Evolutionary conservation across 2,888 invertebrate species (phyloP), one percentile per base, ranked within the genome.

Genomic region (Melanchra persicariae): DNA sequence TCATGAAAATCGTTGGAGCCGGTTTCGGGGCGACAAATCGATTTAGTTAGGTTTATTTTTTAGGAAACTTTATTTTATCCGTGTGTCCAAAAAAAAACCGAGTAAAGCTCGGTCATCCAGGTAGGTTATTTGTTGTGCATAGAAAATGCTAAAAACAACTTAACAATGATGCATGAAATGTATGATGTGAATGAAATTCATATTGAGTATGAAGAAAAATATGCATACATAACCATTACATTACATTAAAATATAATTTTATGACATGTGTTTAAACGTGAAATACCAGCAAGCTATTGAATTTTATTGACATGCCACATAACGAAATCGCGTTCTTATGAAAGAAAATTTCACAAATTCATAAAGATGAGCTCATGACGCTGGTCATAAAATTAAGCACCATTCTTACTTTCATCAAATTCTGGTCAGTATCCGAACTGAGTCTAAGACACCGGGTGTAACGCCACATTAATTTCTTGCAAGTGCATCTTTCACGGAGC

Each of bases 401-500:
- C 24, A 68, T 70, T 64, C 49, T 74, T 43, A 81, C 71, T 83
- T 85, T 83, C 74, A 64, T 79, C 19, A 52, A 24, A 55, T 55
- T 60, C 70, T 58, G 37, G 57, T 61, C 52, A 49, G 55, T 59
- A 78, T 61, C 54, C 43, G 70, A 70, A 71, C 61, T 63, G 47
- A 34, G 15, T 52, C 51, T 73, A 51, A 77, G 69, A 51, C 24
- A 57, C 30, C 26, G 24, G n/a, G 30, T 55, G 68, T 70, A 65
- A 84, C 66, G 83, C 68, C 61, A 85, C 85, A 83, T 85, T 85
- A 85, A 85, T 77, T 85, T 81, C 62, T 64, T 54, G 52, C 68
- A 70, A 84, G 74, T 71, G 73, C 67, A 82, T 62, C 74, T 81
- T 86, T 85, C 76, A 79, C 70, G 69, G 51, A 64, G 47, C 59